phyloP scores from a whole-genome alignment of 2,797 vertebrate genomes.

The Sebastes miniatus region DNA sequence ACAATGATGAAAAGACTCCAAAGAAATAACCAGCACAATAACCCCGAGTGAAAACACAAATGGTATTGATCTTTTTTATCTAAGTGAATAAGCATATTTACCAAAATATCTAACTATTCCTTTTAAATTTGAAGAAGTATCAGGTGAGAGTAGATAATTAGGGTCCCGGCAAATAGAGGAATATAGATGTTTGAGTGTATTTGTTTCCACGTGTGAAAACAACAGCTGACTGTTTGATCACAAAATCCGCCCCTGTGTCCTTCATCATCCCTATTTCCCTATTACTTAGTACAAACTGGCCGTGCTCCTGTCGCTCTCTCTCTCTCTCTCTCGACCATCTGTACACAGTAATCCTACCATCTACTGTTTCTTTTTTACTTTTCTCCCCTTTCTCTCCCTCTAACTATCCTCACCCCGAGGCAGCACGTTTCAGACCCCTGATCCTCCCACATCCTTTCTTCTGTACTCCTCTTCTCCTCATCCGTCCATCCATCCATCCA shows the following conservation, averaged over 20 bases:
- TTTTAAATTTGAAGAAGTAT: background rate
- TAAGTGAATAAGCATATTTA: background rate
- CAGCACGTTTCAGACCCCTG: slow-evolving; percentile 16
- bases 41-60: background rate
- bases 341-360: slow-evolving; percentile 50
- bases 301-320: background rate
- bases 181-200: background rate
- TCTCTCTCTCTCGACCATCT: slow-evolving; percentile 63
- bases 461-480: slow-evolving; percentile 14
- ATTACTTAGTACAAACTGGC: slow-evolving; percentile 22
- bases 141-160: background rate
- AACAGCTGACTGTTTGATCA: slow-evolving; percentile 3
- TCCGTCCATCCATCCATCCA: slow-evolving; percentile 15
- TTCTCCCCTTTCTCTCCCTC: slow-evolving; percentile 5
- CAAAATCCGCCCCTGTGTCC: background rate
- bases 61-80: background rate
- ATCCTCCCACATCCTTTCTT: slow-evolving; percentile 44
- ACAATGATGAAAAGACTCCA: background rate
- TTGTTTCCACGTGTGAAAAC: background rate
- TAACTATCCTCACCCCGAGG: slow-evolving; percentile 30
- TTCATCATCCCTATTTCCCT: slow-evolving; percentile 12
- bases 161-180: background rate
- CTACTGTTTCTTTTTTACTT: slow-evolving; percentile 22
- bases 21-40: background rate
- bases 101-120: background rate